Conservation (phyloP, 1,140 invertebrate species). For the Cydia pomonella region DNA sequence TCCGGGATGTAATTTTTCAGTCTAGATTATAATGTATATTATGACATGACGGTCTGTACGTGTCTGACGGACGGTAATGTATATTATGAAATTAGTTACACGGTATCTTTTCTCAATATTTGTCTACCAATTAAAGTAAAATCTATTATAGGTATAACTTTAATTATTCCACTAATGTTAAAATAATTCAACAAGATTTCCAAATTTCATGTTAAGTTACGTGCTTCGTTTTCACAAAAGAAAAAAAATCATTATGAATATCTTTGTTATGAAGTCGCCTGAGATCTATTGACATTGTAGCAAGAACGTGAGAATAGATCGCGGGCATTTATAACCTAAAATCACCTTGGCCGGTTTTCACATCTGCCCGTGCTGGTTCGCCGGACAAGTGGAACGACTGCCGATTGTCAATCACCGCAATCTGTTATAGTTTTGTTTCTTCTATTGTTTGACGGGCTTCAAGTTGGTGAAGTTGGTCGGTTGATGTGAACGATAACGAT, state of each 20-base stretch:
- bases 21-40: too few relatives aligned
- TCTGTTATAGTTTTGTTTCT: conserved; percentile 30
- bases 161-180: too few relatives aligned
- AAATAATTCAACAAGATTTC: not conserved
- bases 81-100: too few relatives aligned
- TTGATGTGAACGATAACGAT: not conserved
- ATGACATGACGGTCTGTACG: too few relatives aligned
- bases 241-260: not conserved
- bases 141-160: too few relatives aligned
- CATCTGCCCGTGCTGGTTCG: conserved; percentile 65
- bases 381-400: conserved; percentile 66
- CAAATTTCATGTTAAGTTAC: not conserved
- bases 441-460: not conserved
- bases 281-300: conserved; percentile 26
- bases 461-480: not conserved
- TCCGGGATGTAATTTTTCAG: too few relatives aligned
- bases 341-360: conserved; percentile 74
- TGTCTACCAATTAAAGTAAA: not conserved
- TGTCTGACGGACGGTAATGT: too few relatives aligned
- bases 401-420: conserved; percentile 68
- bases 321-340: conserved; percentile 46
- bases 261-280: conserved; percentile 36
- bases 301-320: conserved; percentile 28
- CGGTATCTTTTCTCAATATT: too few relatives aligned
- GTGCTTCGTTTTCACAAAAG: not conserved